Evolutionary conservation across 2,797 vertebrate genomes (phyloP).

Genomic region (Austrolebias charrua): DNA sequence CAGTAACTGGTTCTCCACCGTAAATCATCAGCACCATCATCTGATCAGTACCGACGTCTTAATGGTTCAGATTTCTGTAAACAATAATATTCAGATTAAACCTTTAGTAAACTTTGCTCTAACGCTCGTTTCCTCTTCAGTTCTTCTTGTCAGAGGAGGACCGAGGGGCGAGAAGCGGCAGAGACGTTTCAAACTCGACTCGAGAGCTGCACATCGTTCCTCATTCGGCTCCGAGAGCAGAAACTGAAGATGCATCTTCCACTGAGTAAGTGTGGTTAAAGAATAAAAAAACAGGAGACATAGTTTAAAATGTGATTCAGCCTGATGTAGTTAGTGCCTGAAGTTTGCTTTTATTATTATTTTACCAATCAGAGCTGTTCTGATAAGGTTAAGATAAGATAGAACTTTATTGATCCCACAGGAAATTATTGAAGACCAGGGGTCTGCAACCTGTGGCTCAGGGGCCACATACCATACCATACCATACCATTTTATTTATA

Average conservation of each 20-base stretch:
- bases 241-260: slow-evolving; percentile 56
- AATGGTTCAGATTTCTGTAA: neutral
- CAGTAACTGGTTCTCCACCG: neutral
- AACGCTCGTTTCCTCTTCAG: slow-evolving; percentile 44
- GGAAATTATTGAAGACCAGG: too few relatives aligned
- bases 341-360: slow-evolving; percentile 28
- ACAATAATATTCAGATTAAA: neutral
- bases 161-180: slow-evolving; percentile 24
- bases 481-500: too few relatives aligned
- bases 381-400: too few relatives aligned
- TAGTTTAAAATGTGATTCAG: neutral
- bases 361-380: slow-evolving; percentile 7
- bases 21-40: too few relatives aligned
- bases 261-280: slow-evolving; percentile 70
- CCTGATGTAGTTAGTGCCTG: slow-evolving; percentile 31
- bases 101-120: neutral
- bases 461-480: too few relatives aligned
- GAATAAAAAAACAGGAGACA: neutral
- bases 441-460: too few relatives aligned
- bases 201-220: slow-evolving; percentile 59
- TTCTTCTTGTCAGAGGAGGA: slow-evolving; percentile 82
- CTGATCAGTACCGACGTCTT: too few relatives aligned
- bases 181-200: slow-evolving; percentile 41
- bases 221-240: slow-evolving; percentile 24
- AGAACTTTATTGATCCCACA: too few relatives aligned